phyloP scores from a whole-genome alignment of 1,140 invertebrate species.

The Danaus melanippus region DNA sequence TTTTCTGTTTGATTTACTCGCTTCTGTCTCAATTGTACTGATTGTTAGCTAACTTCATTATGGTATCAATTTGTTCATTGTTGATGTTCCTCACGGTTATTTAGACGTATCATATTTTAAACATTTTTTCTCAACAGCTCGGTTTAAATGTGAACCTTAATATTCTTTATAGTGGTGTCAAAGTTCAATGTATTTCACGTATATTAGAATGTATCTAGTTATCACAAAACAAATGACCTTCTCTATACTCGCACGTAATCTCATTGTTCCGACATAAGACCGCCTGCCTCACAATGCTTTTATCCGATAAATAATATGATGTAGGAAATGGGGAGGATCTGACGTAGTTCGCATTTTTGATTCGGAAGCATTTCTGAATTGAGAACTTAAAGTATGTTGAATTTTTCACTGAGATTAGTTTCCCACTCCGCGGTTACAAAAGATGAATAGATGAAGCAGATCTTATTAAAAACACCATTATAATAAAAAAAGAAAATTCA shows the following conservation, averaged over 20 bases:
- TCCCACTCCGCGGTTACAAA: too few species aligned
- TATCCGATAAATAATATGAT: constrained; percentile 22
- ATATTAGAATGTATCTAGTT: too few species aligned
- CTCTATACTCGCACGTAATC: constrained; percentile 11
- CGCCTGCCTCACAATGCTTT: constrained; percentile 11
- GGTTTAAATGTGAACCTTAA: too few species aligned
- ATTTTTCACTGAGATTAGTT: constrained; percentile 27
- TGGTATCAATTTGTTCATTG: constrained; percentile 5
- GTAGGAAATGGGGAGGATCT: constrained; percentile 26
- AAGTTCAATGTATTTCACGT: too few species aligned
- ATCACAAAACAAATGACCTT: too few species aligned
- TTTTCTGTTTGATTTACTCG: constrained; percentile 19
- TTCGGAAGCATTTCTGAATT: constrained; percentile 29
- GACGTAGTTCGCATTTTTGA: constrained; percentile 29
- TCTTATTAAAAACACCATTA: too few species aligned
- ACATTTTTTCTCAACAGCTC: too few species aligned
- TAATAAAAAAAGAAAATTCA: too few species aligned
- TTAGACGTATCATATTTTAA: too few species aligned
- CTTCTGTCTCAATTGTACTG: constrained; percentile 7
- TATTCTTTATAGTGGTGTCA: too few species aligned
- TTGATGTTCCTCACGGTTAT: too few species aligned
- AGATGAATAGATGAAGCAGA: too few species aligned
- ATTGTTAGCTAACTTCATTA: constrained; percentile 11
- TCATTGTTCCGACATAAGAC: constrained; percentile 10
- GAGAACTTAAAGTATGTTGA: constrained; percentile 42